Conservation (phyloP, 2,797 vertebrate species). For the Mycteria americana region DNA sequence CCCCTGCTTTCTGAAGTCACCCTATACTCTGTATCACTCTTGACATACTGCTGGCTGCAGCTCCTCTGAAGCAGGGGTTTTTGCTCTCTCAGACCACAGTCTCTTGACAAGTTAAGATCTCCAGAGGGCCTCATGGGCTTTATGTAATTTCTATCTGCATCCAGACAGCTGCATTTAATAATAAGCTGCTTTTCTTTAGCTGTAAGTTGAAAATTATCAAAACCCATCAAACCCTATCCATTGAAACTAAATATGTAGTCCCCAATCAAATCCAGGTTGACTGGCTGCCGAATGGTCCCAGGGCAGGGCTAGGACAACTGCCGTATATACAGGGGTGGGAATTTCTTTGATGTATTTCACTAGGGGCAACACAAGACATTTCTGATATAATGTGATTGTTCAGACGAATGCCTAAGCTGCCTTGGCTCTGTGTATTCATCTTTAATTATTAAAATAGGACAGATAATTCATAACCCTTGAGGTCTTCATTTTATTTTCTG, state of each 20-base stretch:
- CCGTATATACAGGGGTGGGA: slow-evolving; percentile 34
- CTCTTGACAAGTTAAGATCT: slow-evolving; percentile 64
- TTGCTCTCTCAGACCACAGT: slow-evolving; percentile 40
- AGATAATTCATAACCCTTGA: slow-evolving; percentile 74
- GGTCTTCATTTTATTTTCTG: slow-evolving; percentile 74
- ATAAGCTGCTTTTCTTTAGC: slow-evolving; percentile 73
- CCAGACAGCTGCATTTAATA: slow-evolving; percentile 73
- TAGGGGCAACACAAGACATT: slow-evolving; percentile 64
- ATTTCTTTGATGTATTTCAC: slow-evolving; percentile 72
- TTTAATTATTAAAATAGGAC: slow-evolving; percentile 78
- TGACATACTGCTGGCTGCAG: slow-evolving; percentile 33
- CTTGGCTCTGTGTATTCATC: slow-evolving; percentile 67
- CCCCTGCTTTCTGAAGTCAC: slow-evolving; percentile 9
- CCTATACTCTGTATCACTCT: slow-evolving; percentile 16
- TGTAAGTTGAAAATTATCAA: slow-evolving; percentile 74
- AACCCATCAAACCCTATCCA: slow-evolving; percentile 63
- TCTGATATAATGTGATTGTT: slow-evolving; percentile 71
- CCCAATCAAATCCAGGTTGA: slow-evolving; percentile 45
- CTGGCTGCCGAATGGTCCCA: slow-evolving; percentile 48
- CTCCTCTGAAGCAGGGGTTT: slow-evolving; percentile 23
- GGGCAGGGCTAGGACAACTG: slow-evolving; percentile 55
- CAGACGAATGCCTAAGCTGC: slow-evolving; percentile 53
- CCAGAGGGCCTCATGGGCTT: slow-evolving; percentile 62
- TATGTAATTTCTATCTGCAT: slow-evolving; percentile 73
- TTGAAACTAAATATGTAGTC: slow-evolving; percentile 38